Evolutionary conservation across 2,797 vertebrate species (phyloP), one percentile per base, ranked within the genome.

Genomic region (Sebastes iracundus): DNA sequence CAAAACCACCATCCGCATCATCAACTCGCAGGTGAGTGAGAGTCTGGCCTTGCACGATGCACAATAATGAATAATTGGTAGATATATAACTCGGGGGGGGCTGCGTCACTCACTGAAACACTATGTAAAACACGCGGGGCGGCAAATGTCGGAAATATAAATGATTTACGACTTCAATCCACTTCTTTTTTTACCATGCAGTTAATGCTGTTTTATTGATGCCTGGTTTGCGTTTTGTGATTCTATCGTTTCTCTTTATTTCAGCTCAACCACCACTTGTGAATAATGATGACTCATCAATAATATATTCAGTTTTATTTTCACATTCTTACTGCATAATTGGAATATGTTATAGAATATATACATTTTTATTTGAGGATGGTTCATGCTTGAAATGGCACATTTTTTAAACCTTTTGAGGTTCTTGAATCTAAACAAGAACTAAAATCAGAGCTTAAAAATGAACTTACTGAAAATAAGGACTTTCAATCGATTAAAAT

Each of bases 1-100:
- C 91, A 99, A 98, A 96, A 99, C 99, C 77, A 99, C 98, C 0
- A 90, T 99, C 69, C 97, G 99, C 79, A 97, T 99, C 93, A 97
- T 99, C 90, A 99, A 99, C 87, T 99, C 99, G 8, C 98, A 99
- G 97, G 99, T 99, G 95, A 96, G 96, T 3, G 5, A n/a, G 14
- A 20, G 58, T 46, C 68, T 13, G 16, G 22, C n/a, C 23, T 27
- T 23, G n/a, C 38, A 8, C 13, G 23, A 25, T 32, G 69, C 28
- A 74, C 28, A 27, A 5, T 16, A 42, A 79, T 81, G 22, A 74
- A 66, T 72, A 14, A 74, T 75, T 75, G 49, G 75, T 28, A 9
- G 5, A 72, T 30, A 3, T 9, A 8, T 12, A 14, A 23, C 42
- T 49, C 27, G 7, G n/a, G 9, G 33, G 25, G 30, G 49, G 30